Evolutionary conservation across 2,113 vertebrate genomes (phyloP).

Genomic region (Menura novaehollandiae): DNA sequence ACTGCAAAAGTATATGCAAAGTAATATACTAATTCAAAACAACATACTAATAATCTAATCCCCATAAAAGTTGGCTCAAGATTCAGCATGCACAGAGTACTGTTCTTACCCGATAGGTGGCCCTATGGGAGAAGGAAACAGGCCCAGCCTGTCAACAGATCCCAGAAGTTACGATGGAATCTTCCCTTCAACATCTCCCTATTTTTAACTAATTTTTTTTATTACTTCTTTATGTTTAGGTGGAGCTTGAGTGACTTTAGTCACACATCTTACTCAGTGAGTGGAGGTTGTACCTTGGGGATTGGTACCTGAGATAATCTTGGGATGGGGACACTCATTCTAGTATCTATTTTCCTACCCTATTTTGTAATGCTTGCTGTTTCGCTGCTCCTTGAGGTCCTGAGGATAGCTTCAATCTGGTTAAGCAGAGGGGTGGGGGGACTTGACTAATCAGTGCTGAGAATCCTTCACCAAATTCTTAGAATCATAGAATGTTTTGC

Average conservation of each 20-base stretch:
- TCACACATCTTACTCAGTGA: accelerated
- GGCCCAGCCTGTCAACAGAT: accelerated
- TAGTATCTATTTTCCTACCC: not conserved
- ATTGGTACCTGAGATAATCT: not conserved
- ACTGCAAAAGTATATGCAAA: not conserved
- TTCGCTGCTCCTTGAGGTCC: not conserved
- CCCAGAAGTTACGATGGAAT: not conserved
- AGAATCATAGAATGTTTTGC: not conserved
- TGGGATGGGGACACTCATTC: not conserved
- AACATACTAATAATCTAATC: not conserved
- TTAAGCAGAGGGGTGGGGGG: accelerated
- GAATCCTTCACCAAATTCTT: not conserved
- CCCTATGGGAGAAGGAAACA: not conserved
- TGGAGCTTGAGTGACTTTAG: not conserved
- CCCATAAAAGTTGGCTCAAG: accelerated
- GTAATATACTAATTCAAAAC: not conserved
- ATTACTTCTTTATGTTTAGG: not conserved
- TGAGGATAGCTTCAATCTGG: not conserved
- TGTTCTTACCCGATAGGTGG: not conserved
- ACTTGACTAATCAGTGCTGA: not conserved
- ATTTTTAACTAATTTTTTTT: not conserved
- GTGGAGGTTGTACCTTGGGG: not conserved
- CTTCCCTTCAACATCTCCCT: not conserved
- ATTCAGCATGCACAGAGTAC: not conserved
- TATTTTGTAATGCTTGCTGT: not conserved